Percentiles rank a stretch among this genome's conserved stretches.
Conservation (phyloP, 2,888 invertebrate species). For the Xanthorhoe designata region DNA sequence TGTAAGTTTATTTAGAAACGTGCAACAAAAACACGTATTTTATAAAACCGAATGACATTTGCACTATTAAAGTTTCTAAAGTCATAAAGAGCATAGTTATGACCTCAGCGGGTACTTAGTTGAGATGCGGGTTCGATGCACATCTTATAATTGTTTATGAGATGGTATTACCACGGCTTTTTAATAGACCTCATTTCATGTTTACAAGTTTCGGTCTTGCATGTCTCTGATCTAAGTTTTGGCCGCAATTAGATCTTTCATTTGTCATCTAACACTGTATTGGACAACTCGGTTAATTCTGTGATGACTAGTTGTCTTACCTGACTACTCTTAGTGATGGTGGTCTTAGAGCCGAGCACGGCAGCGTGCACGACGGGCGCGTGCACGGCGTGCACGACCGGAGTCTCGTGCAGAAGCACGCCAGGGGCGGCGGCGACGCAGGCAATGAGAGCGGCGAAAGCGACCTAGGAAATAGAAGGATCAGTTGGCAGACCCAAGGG, state of each 20-base stretch:
- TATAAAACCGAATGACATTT: background rate
- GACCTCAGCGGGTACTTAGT: too few species aligned
- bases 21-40: background rate
- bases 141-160: too few species aligned
- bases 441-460: constrained; percentile 80
- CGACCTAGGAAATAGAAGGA: constrained; percentile 64
- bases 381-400: constrained; percentile 66
- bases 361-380: constrained; percentile 59
- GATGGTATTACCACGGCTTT: too few species aligned
- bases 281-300: too few species aligned
- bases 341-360: constrained; percentile 71
- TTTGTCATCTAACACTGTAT: too few species aligned
- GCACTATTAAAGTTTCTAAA: background rate
- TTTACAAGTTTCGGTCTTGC: too few species aligned
- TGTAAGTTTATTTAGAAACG: background rate
- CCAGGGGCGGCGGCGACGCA: constrained; percentile 80
- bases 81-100: too few species aligned
- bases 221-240: too few species aligned
- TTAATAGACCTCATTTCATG: too few species aligned
- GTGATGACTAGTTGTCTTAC: too few species aligned
- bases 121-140: too few species aligned
- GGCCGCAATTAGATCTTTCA: too few species aligned
- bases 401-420: constrained; percentile 67
- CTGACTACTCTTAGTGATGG: constrained; percentile 80
- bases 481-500: background rate